Conservation (phyloP, 2,113 vertebrate species). For the Empidonax traillii region DNA sequence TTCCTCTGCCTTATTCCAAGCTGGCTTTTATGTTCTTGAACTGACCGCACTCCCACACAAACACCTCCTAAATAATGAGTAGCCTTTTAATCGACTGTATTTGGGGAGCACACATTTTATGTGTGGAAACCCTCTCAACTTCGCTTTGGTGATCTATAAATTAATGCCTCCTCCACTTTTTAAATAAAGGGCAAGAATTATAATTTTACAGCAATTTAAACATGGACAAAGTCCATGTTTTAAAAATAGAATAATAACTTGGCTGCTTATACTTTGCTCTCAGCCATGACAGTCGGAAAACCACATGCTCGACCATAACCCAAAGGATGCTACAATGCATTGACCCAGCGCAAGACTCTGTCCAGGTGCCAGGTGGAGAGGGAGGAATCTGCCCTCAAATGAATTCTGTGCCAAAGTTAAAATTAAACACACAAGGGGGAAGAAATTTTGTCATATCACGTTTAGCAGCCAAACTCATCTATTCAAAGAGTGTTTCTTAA, state of each 20-base stretch:
- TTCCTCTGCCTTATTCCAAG: background rate
- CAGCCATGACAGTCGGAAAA: background rate
- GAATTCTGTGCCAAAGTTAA: background rate
- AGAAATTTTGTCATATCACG: too few relatives aligned
- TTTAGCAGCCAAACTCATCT: background rate
- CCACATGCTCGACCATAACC: background rate
- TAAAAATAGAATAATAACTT: background rate
- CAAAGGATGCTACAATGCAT: background rate
- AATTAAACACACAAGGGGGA: accelerated
- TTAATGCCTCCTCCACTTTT: background rate
- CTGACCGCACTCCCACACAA: background rate
- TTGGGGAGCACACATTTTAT: background rate
- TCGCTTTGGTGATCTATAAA: background rate
- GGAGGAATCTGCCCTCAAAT: background rate
- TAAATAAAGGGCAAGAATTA: background rate
- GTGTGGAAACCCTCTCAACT: background rate
- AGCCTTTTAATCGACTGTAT: background rate
- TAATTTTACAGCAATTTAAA: background rate
- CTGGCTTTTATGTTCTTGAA: background rate
- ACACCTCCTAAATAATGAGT: background rate
- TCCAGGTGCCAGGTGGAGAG: background rate
- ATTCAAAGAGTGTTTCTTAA: background rate
- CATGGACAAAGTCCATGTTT: background rate
- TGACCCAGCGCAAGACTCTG: accelerated
- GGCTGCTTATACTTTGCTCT: background rate